Base-by-base conservation (phyloP, 2,113 vertebrate species). In the Erythrocercus mccallii region DNA sequence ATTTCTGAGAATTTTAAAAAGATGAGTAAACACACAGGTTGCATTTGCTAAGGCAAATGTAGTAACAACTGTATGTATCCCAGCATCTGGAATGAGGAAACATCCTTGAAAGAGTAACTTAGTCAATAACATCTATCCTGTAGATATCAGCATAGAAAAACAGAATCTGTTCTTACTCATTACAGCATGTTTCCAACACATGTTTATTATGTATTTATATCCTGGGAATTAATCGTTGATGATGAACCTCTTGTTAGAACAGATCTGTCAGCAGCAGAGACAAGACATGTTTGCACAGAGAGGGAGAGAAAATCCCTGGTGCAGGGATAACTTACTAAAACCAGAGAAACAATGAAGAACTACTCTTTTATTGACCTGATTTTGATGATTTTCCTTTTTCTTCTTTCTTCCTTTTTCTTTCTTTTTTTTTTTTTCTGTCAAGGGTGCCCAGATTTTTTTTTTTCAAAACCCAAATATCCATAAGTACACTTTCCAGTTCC, bases 261-360 rank as follows among this genome's bases (percentile, higher is more conserved):
- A 65, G 7, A 21, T 66, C 30, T 45, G 12, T 24, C 30, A 57
- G 10, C 35, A 57, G n/a, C 10, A 66, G 24, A 61, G 30, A 44
- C 6, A 28, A 58, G 17, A 33, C n/a, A 5, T 37, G 3, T 6
- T 35, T 0, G 0, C 17, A 31, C 1, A 5, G 19, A 73, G 28
- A 65, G 19, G 11, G 28, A 30, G 10, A 9, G 5, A 23, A 37
- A 66, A 28, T 27, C n/a, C 3, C 31, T 44, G 9, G 24, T 12
- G 21, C 5, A 68, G n/a, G 3, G 4, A 11, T 51, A 30, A 24
- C 15, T 70, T 65, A 19, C 13, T 42, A 42, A 54, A 73, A 11
- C 14, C 54, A 64, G 14, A 40, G 11, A 33, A 77, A 50, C 19
- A 58, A 19, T 22, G 6, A 79, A 54, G 35, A 79, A 42, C 7